Evolutionary conservation across 2,113 vertebrate species (phyloP), one percentile per base, ranked within the genome.

Genomic region (Mystacornis crossleyi): DNA sequence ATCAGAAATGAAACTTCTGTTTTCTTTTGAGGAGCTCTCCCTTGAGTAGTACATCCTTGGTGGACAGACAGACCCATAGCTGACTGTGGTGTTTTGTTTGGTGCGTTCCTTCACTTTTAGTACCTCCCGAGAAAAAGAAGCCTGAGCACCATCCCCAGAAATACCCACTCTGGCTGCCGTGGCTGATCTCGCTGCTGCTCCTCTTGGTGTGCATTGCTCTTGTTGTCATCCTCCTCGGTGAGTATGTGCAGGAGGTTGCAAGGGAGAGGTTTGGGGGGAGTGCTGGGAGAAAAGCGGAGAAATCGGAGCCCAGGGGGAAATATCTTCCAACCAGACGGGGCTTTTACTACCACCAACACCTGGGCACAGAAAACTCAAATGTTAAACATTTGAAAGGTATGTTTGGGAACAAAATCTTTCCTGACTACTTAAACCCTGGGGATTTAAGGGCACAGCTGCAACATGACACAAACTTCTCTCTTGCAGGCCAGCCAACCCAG

Each of bases 151-250:
- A 12, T 42, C 25, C 54, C 23, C 72, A 84, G 61, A 97, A 91
- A 72, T 91, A n/a, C 23, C 61, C 60, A 0, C 36, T 11, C 9
- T 96, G 95, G 86, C 79, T 95, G 51, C 87, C 94, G 0, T 97
- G 96, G 96, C 51, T 95, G 57, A 84, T 87, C 14, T 96, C 95
- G 20, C 28, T 93, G 66, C 50, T 97, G 33, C 79, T 97, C 4
- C 14, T 96, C 66, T 61, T 95, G 66, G 70, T 69, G 20, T 96
- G 89, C 84, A 24, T 91, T 72, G 87, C 36, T 34, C 91, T 96
- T 43, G 14, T 57, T 15, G 9, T 48, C 4, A 1, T 8, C 64
- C 33, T 96, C 36, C 6, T 96, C 4, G 57, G 96, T 96, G 69
- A 96, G 95, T 96, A 90, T 61, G 28, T 45, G 21, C 58, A 65